These are phyloP conservation scores for Choristoneura fumiferana DNA, from an alignment of 1,140 invertebrate genomes.

Conservation along the genomic window DNA sequence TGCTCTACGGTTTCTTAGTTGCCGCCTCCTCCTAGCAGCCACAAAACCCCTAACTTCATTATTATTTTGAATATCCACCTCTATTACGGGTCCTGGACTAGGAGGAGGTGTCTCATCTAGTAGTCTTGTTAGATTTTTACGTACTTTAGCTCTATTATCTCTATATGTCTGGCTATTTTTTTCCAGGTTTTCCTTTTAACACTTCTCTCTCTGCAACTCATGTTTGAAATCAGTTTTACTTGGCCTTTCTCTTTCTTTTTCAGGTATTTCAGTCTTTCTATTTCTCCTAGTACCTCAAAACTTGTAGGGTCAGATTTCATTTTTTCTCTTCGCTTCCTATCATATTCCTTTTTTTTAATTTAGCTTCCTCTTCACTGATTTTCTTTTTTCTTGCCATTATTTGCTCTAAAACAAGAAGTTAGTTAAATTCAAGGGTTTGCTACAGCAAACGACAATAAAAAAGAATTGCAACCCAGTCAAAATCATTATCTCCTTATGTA, in stretches of 20 bases:
- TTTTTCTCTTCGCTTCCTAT: slow-evolving; percentile 6
- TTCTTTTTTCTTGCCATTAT: slow-evolving; percentile 23
- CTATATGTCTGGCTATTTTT: no score
- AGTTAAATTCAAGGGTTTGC: slow-evolving; percentile 23
- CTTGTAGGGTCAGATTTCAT: neutral
- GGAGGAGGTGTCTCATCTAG: no score
- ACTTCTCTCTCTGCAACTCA: neutral
- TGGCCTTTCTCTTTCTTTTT: slow-evolving; percentile 16
- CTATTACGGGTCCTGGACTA: no score
- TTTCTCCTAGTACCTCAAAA: neutral
- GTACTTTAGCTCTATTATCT: no score
- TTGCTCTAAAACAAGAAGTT: slow-evolving; percentile 21
- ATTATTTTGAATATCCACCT: no score
- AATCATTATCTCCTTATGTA: slow-evolving; percentile 28
- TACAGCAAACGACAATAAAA: no score
- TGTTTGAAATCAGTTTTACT: neutral
- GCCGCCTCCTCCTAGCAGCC: no score
- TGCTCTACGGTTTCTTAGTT: no score
- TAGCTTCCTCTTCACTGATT: slow-evolving; percentile 21
- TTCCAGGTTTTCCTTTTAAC: no score
- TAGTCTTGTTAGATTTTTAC: no score
- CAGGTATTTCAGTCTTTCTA: slow-evolving; percentile 9
- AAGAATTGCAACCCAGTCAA: slow-evolving; percentile 23
- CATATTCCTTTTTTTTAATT: slow-evolving; percentile 22
- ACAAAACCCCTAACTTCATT: no score